Conservation (phyloP, 2,888 invertebrate species). For the Cistogaster globosa region DNA sequence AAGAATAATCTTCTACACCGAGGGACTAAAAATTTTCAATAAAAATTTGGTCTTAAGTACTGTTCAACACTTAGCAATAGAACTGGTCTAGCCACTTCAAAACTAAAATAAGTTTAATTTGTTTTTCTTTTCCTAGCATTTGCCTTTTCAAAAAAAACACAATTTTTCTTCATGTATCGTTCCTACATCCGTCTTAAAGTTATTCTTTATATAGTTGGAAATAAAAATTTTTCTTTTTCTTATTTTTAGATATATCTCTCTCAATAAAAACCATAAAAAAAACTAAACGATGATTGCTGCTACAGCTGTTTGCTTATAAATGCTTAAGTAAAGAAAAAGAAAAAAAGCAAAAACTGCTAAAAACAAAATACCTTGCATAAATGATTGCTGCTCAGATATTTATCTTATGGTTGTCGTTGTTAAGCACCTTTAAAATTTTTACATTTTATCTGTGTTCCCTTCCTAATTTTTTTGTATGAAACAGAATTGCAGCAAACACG, state of each 20-base stretch:
- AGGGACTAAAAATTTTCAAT: too few species aligned
- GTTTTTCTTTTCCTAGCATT: neutral
- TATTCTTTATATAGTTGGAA: slow-evolving; percentile 61
- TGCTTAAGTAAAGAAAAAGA: slow-evolving; percentile 7
- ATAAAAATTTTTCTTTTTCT: slow-evolving; percentile 50
- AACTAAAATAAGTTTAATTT: neutral
- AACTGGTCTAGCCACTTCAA: too few species aligned
- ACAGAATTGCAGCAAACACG: slow-evolving; percentile 65
- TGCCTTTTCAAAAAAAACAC: slow-evolving; percentile 7
- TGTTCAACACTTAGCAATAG: too few species aligned
- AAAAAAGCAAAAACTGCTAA: neutral
- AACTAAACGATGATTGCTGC: slow-evolving; percentile 37
- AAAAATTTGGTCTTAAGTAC: too few species aligned
- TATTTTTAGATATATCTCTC: slow-evolving; percentile 5
- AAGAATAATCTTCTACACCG: too few species aligned
- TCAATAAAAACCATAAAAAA: neutral
- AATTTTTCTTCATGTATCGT: slow-evolving; percentile 20
- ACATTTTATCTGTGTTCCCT: slow-evolving; percentile 21
- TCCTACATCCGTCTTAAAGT: slow-evolving; percentile 57
- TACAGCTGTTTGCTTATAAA: slow-evolving; percentile 46
- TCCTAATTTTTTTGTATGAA: neutral
- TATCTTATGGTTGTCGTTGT: slow-evolving; percentile 11
- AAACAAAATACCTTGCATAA: slow-evolving; percentile 14
- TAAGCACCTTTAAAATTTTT: slow-evolving; percentile 20
- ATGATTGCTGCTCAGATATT: too few species aligned